A percentile compares a stretch with the other conserved stretches of the same genome.
These are phyloP conservation scores for Tinea pellionella DNA, from an alignment of 2,888 invertebrate genomes.

Conservation along the genomic window DNA sequence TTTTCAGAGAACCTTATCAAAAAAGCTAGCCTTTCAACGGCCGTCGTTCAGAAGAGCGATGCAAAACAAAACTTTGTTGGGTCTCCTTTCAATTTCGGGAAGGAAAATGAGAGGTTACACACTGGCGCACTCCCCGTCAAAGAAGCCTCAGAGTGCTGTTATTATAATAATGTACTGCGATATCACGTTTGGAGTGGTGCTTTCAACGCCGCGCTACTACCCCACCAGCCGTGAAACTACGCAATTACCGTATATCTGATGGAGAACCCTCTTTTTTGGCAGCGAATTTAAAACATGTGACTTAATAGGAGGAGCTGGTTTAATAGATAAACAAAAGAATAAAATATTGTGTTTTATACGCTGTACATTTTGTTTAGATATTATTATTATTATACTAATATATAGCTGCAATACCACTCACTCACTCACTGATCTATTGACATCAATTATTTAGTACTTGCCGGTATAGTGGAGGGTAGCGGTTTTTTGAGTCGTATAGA, in stretches of 20 bases:
- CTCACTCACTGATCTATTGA: too few relatives aligned
- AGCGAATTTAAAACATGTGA: background rate
- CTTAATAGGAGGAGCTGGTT: background rate
- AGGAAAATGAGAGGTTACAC: conserved; percentile 67
- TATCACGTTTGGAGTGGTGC: conserved; percentile 46
- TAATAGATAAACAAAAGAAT: background rate
- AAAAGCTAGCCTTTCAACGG: conserved; percentile 64
- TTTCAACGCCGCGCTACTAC: conserved; percentile 24
- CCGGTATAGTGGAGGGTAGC: too few relatives aligned
- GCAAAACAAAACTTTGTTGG: conserved; percentile 68
- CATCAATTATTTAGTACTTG: too few relatives aligned
- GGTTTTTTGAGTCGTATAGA: too few relatives aligned
- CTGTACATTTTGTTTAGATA: background rate
- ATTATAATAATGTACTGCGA: conserved; percentile 62
- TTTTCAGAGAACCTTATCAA: conserved; percentile 59
- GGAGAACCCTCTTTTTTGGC: background rate
- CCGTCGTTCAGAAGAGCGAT: conserved; percentile 52
- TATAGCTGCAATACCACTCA: too few relatives aligned
- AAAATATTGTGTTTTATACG: background rate
- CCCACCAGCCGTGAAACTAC: conserved; percentile 1
- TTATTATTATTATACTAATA: too few relatives aligned
- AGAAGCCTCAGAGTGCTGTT: conserved; percentile 51
- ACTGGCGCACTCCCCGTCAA: conserved; percentile 49
- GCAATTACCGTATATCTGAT: conserved; percentile 4
- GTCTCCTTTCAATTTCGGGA: conserved; percentile 66